Percentiles rank a stretch among this genome's conserved stretches.
phyloP scores from a whole-genome alignment of 2,797 vertebrate genomes.

The Orientallactaga sibirica region DNA sequence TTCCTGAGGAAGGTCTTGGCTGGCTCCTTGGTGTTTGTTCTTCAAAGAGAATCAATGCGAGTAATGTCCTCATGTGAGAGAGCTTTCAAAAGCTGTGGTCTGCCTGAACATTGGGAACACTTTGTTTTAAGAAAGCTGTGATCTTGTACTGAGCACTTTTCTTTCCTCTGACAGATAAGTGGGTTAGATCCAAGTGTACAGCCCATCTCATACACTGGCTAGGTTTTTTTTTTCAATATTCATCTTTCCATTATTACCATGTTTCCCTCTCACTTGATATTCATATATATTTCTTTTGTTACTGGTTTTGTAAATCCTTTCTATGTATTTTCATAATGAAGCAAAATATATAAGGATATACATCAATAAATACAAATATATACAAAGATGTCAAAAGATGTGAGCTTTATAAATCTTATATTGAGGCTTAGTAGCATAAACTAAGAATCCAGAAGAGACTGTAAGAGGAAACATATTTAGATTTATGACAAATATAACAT shows the following conservation, averaged over 20 bases:
- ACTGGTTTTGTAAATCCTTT: neutral
- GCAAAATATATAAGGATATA: neutral
- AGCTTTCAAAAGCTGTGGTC: conserved; percentile 63
- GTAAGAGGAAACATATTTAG: neutral
- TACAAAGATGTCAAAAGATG: conserved; percentile 25
- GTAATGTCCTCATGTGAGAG: conserved; percentile 49
- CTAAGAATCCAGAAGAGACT: neutral
- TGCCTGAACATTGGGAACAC: neutral
- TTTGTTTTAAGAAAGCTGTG: conserved; percentile 52
- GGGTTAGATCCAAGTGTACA: neutral
- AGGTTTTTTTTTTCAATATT: neutral
- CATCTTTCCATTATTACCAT: neutral
- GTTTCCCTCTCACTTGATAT: neutral
- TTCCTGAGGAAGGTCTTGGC: conserved; percentile 48
- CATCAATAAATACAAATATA: neutral
- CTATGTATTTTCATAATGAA: neutral
- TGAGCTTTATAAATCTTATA: neutral
- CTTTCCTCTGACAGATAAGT: conserved; percentile 21
- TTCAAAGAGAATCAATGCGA: conserved; percentile 65
- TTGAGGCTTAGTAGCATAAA: neutral
- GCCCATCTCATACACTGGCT: neutral
- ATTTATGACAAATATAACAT: neutral
- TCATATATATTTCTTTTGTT: neutral
- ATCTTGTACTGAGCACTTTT: conserved; percentile 28
- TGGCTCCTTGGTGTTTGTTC: conserved; percentile 62